phyloP scores from a whole-genome alignment of 2,797 vertebrate genomes.

The Hyperoplus immaculatus region DNA sequence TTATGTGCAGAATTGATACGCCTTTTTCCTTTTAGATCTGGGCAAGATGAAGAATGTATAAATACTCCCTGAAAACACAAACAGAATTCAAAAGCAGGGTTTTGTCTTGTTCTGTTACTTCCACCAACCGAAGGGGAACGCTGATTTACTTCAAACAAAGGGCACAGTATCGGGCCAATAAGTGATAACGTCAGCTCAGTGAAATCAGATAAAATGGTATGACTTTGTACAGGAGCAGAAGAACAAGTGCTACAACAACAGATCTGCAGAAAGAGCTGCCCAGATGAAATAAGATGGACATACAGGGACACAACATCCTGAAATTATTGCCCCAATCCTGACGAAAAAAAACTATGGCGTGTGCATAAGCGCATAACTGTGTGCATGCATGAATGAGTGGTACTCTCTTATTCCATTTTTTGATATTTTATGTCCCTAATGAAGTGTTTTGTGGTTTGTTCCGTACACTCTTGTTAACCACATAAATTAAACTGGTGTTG shows the following conservation, averaged over 20 bases:
- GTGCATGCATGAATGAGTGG: not conserved
- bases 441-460: not conserved
- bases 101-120: not conserved
- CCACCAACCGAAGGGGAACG: not conserved
- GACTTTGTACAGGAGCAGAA: not conserved
- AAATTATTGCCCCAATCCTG: no score
- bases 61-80: not conserved
- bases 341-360: not conserved
- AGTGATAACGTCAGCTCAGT: conserved; percentile 2
- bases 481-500: not conserved
- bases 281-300: not conserved
- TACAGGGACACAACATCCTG: not conserved
- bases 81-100: not conserved
- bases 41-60: not conserved
- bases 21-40: conserved; percentile 5
- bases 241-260: conserved; percentile 3
- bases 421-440: not conserved
- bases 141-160: conserved; percentile 23
- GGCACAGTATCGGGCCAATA: not conserved
- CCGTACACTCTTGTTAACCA: not conserved
- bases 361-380: not conserved
- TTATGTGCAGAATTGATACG: conserved; percentile 28
- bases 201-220: not conserved
- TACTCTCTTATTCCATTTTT: not conserved
- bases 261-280: not conserved